phyloP scores from a whole-genome alignment of 2,113 vertebrate genomes.

The Calyptomena viridis region DNA sequence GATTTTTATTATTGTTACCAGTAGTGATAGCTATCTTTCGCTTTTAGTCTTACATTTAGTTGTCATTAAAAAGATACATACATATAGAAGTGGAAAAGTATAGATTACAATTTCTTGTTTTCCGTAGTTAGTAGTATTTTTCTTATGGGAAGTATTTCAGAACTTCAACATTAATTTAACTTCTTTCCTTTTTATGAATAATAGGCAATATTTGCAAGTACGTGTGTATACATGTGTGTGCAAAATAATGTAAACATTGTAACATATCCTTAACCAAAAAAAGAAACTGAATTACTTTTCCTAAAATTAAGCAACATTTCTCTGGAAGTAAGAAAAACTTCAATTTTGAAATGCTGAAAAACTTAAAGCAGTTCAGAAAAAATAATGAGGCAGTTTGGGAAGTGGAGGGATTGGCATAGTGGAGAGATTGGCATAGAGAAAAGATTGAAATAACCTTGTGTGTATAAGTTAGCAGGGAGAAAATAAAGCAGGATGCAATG shows the following conservation, averaged over 20 bases:
- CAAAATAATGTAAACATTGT: constrained; percentile 8
- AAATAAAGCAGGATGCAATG: background rate
- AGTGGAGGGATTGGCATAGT: background rate
- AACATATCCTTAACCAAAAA: background rate
- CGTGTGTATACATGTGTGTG: background rate
- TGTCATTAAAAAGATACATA: background rate
- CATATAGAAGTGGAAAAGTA: background rate
- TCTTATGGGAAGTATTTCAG: background rate
- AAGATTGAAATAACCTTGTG: background rate
- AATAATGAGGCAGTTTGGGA: background rate
- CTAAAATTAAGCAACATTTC: background rate
- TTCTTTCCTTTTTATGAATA: background rate
- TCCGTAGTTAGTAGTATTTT: background rate
- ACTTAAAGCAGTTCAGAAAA: background rate
- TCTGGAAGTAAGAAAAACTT: background rate
- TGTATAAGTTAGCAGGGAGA: background rate
- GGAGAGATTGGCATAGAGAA: background rate
- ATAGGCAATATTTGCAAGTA: background rate
- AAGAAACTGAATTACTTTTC: background rate
- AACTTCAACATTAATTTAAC: background rate
- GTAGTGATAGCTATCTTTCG: background rate
- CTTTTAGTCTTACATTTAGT: background rate
- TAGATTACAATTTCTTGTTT: background rate
- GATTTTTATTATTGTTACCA: background rate
- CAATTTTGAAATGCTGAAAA: background rate